Evolutionary conservation across 2,888 invertebrate species (phyloP), one percentile per base, ranked within the genome.

Genomic region (Theretra japonica): DNA sequence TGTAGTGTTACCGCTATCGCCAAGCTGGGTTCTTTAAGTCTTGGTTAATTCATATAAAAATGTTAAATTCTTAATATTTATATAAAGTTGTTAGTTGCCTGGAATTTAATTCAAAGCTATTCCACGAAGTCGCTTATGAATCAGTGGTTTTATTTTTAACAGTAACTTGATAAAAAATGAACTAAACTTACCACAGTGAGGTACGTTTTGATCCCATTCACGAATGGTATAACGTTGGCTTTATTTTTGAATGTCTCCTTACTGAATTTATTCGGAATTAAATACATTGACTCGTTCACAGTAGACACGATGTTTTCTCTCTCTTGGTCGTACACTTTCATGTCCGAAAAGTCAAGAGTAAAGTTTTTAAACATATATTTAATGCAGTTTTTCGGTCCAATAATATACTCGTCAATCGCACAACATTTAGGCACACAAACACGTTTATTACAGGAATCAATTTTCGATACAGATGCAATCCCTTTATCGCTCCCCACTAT

Each of bases 351-450:
- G 28, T 71, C 71, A n/a, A 71, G 58, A 48, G 33, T 68, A 3
- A 8, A 30, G 19, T 71, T 65, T 21, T 21, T n/a, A 11, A 21
- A 23, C 7, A 30, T 33, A 21, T 71, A 23, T n/a, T 65, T 33
- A 0, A n/a, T 7, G n/a, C 68, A 58, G 4, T 15, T 17, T 23
- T 8, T n/a, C 1, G 1, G 6, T 15, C 17, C 17, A 28, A 58
- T 4, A 23, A 68, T 58, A 30, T 71, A 50, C 4, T 41, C 33
- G n/a, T 50, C 30, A 19, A 4, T 1, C 0, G 71, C 68, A 28
- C 71, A 71, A 58, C 71, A 71, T 58, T 71, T 71, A 15, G 21
- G 15, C 8, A 71, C 56, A 57, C 71, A 71, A 17, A 28, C 41
- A 6, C 68, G 68, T 8, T 25, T 28, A 17, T 50, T 30, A 50